Conservation (phyloP, 2,113 vertebrate genomes). For the Aleadryas rufinucha region DNA sequence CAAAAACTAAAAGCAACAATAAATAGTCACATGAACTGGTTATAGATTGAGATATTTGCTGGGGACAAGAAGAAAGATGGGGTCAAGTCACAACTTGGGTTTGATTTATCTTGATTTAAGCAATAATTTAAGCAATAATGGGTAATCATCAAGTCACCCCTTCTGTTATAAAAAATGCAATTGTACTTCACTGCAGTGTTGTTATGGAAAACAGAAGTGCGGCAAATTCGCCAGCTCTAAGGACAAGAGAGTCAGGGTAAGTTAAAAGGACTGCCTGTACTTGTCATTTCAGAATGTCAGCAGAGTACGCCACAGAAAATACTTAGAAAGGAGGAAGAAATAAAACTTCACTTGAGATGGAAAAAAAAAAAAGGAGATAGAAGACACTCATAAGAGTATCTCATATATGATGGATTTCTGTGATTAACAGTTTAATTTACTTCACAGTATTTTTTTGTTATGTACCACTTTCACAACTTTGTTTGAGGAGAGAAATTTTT, state of each 20-base stretch:
- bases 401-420: background rate
- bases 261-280: background rate
- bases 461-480: background rate
- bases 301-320: background rate
- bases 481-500: background rate
- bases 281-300: background rate
- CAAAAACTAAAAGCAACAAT: background rate
- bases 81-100: background rate
- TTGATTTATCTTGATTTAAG: background rate
- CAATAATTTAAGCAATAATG: background rate
- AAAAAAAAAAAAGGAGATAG: background rate
- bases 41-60: background rate
- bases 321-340: background rate
- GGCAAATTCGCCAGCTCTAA: background rate
- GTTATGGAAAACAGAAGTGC: background rate
- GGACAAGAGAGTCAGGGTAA: background rate
- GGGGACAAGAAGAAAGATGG: background rate
- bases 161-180: background rate
- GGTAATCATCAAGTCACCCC: background rate
- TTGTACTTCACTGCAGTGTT: background rate
- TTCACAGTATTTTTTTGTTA: background rate
- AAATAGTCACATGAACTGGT: background rate
- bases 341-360: background rate
- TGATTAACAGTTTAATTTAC: background rate
- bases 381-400: background rate